Evolutionary conservation across 2,888 invertebrate genomes (phyloP), one percentile per base, ranked within the genome.

Genomic region (Cephus pulcher): DNA sequence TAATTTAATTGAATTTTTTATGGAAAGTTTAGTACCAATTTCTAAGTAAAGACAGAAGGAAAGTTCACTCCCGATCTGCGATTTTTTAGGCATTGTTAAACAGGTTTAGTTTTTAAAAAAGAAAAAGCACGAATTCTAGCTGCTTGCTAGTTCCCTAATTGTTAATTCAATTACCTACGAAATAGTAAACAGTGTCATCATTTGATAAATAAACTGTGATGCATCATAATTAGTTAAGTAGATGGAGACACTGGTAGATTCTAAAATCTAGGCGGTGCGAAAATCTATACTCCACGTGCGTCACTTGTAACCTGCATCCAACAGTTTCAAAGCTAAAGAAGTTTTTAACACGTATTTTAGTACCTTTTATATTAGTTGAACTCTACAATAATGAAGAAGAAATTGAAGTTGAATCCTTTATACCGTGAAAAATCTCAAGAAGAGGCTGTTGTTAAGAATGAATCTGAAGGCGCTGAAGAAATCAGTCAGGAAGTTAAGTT

Each of bases 401-500:
- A 82, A 82, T 88, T 89, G 88, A 90, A 89, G 11, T 12, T 78
- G 11, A 88, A 90, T 86, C 89, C 88, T 15, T 79, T 90, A 2
- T 84, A 82, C 77, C 83, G 81, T 4, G 69, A 74, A 4, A 86
- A 85, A 73, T 74, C 81, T 78, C 79, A 79, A 69, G 81, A 82
- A 35, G 74, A 75, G 23, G 79, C 86, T 33, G 82, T 82, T 4
- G 82, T 85, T 12, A 73, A 75, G 12, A 86, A 85, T 78, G 83
- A 86, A 78, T 77, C 85, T 69, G 75, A 80, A 11, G 71, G 80
- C 1, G 85, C 85, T 79, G 83, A 82, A 11, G 85, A 84, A 90
- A 89, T 2, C 90, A 91, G 12, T 89, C 80, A 73, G 86, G 76
- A 89, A 82, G 87, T 89, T 91, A 90, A 88, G 69, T 91, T 93